Conservation (phyloP, 2,113 vertebrate species). For the Lagopus leucura region DNA sequence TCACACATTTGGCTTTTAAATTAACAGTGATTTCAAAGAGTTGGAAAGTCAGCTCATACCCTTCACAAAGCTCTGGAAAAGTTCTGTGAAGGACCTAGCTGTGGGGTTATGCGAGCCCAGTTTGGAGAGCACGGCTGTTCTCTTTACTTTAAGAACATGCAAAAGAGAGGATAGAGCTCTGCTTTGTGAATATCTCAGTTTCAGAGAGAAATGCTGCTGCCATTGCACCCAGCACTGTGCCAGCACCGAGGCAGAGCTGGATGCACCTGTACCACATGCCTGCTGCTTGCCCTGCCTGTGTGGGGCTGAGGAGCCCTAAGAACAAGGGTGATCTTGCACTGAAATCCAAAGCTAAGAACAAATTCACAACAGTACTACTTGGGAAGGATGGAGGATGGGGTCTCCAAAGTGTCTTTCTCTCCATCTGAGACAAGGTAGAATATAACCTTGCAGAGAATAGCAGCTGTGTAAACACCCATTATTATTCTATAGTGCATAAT, state of each 20-base stretch:
- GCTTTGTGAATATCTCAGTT: not conserved
- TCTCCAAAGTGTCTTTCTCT: not conserved
- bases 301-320: not conserved
- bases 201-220: not conserved
- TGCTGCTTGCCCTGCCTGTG: not conserved
- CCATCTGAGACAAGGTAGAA: not conserved
- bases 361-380: not conserved
- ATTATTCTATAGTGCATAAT: not conserved
- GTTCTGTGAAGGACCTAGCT: not conserved
- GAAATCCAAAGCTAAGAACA: not conserved
- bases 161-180: not conserved
- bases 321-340: not conserved
- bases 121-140: not conserved
- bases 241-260: not conserved
- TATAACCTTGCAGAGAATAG: not conserved
- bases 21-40: conserved; percentile 17
- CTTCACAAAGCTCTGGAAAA: not conserved
- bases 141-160: not conserved
- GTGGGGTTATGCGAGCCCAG: not conserved
- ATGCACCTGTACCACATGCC: not conserved
- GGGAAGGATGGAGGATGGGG: not conserved
- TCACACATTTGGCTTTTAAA: conserved; percentile 20
- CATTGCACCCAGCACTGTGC: not conserved
- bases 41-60: not conserved
- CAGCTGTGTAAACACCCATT: not conserved